A percentile compares a stretch with the other conserved stretches of the same genome.
These are phyloP conservation scores for Panagrolaimus sp. DNA, from an alignment of 1,140 invertebrate species.

Conservation along the genomic window DNA sequence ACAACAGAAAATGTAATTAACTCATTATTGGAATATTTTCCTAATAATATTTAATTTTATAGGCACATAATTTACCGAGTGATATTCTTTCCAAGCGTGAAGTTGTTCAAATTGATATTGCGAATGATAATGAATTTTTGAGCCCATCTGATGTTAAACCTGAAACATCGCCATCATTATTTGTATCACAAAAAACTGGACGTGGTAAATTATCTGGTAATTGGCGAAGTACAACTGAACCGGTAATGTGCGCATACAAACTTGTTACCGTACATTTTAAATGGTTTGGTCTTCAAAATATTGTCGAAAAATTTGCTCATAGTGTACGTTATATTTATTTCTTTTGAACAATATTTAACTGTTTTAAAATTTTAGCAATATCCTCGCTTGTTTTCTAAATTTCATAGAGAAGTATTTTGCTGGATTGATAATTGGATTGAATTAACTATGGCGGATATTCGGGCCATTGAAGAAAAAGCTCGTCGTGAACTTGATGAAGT, in stretches of 20 bases:
- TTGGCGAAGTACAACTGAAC: slow-evolving; percentile 71
- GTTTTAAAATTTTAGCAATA: slow-evolving; percentile 71
- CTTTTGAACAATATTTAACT: slow-evolving; percentile 5
- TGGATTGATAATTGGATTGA: slow-evolving; percentile 91
- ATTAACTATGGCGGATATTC: slow-evolving; percentile 87
- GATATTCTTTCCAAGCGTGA: slow-evolving; percentile 50
- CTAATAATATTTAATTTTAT: slow-evolving; percentile 23
- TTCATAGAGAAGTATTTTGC: slow-evolving; percentile 95
- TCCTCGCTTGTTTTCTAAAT: slow-evolving; percentile 88
- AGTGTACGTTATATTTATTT: slow-evolving; percentile 61
- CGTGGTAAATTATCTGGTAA: slow-evolving; percentile 77
- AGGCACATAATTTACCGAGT: slow-evolving; percentile 43
- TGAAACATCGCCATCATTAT: slow-evolving; percentile 78
- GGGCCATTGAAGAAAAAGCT: slow-evolving; percentile 81
- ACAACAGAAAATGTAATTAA: slow-evolving; percentile 73
- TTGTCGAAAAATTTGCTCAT: slow-evolving; percentile 88
- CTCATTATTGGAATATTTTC: background rate
- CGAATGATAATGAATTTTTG: slow-evolving; percentile 49
- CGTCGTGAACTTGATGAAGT: slow-evolving; percentile 73
- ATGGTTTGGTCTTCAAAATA: slow-evolving; percentile 93
- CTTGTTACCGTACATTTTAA: slow-evolving; percentile 95
- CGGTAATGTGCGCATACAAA: slow-evolving; percentile 98
- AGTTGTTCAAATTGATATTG: slow-evolving; percentile 52
- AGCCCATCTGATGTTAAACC: slow-evolving; percentile 29
- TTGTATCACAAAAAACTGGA: slow-evolving; percentile 84